Evolutionary conservation across 1,140 invertebrate genomes (phyloP).

Genomic region (Acromyrmex heyeri): DNA sequence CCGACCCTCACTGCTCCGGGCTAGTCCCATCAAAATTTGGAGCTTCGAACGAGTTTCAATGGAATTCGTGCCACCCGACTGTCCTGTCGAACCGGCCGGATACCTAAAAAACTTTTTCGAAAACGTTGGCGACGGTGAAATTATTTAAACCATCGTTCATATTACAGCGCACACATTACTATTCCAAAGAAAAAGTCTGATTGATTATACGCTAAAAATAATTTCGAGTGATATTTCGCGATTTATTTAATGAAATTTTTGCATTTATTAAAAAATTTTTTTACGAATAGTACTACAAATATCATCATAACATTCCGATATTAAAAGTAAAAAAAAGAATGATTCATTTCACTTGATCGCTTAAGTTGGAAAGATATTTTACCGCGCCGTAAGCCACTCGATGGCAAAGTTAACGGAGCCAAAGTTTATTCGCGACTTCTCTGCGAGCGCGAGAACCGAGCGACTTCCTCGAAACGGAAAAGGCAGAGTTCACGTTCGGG

Average conservation of each 20-base stretch:
- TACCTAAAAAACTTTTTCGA: conserved; percentile 65
- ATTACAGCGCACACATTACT: conserved; percentile 55
- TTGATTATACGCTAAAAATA: conserved; percentile 3
- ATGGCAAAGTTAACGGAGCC: conserved; percentile 30
- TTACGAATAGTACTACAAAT: not conserved
- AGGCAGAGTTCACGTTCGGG: conserved; percentile 76
- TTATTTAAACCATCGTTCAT: conserved; percentile 59
- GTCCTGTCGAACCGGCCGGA: conserved; percentile 67
- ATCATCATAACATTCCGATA: not conserved
- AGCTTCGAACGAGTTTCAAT: conserved; percentile 80
- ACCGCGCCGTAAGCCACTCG: conserved; percentile 4
- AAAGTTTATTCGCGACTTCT: conserved; percentile 52
- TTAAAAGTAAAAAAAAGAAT: not conserved
- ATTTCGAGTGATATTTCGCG: not conserved
- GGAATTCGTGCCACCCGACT: conserved; percentile 72
- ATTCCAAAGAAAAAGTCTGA: conserved; percentile 2
- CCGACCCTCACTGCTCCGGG: conserved; percentile 76
- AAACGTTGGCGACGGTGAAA: conserved; percentile 61
- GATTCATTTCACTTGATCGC: not conserved
- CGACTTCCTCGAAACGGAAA: conserved; percentile 74
- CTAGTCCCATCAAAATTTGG: conserved; percentile 82
- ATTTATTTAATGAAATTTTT: conserved; percentile 10
- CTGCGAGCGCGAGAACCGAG: not conserved
- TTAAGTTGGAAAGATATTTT: conserved; percentile 8
- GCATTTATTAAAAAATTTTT: conserved; percentile 5